Percentiles rank a stretch among this genome's conserved stretches.
Evolutionary conservation across 2,888 invertebrate genomes (phyloP).

Genomic region (Watsonalla binaria): DNA sequence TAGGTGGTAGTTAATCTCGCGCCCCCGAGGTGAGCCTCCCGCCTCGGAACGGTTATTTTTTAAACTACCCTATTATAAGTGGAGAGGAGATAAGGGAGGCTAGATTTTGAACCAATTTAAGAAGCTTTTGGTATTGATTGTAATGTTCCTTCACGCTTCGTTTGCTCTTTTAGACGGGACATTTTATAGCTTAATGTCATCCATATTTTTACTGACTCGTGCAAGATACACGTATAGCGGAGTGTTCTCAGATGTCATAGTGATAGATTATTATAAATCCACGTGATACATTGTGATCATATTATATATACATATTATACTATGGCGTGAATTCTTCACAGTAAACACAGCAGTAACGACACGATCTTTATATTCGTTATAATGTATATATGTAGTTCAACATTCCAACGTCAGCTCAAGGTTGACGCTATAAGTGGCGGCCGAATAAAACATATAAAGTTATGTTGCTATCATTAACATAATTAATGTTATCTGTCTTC

Average conservation of each 20-base stretch:
- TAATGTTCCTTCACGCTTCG: constrained; percentile 48
- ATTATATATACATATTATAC: too few species aligned
- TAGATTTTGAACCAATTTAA: constrained; percentile 59
- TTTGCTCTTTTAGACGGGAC: constrained; percentile 35
- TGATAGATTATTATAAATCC: too few species aligned
- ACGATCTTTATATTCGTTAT: background rate
- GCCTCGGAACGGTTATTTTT: constrained; percentile 69
- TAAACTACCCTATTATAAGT: constrained; percentile 50
- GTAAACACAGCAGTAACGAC: background rate
- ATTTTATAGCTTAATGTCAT: background rate
- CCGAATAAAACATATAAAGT: background rate
- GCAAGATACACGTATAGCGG: too few species aligned
- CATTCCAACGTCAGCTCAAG: background rate
- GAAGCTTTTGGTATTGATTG: constrained; percentile 55
- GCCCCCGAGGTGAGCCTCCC: constrained; percentile 54
- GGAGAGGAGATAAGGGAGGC: constrained; percentile 43
- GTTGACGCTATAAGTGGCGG: background rate
- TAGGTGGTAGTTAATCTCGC: constrained; percentile 47
- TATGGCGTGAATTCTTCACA: too few species aligned
- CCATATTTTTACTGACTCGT: too few species aligned
- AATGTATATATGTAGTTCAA: background rate
- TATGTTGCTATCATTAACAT: background rate
- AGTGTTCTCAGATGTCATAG: too few species aligned
- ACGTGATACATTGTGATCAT: too few species aligned
- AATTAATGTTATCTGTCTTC: background rate